Conservation (phyloP, 2,797 vertebrate genomes). For the Tauraco hartlaubi region DNA sequence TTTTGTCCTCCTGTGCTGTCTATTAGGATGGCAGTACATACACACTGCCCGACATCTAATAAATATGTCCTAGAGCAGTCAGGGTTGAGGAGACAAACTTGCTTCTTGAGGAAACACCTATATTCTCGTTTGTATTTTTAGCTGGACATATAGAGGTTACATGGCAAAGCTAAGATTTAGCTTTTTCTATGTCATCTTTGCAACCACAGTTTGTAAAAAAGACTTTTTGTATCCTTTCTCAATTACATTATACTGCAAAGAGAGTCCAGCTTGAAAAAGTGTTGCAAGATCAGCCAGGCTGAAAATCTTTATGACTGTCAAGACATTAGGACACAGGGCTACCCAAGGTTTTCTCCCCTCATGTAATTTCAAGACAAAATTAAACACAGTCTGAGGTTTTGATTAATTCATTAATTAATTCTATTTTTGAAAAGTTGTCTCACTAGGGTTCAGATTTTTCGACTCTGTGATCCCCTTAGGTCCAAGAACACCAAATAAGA, state of each 20-base stretch:
- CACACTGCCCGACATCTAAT: fast-evolving
- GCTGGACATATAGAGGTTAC: neutral
- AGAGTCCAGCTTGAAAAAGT: neutral
- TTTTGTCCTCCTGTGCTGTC: neutral
- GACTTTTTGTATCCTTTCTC: neutral
- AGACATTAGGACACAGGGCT: neutral
- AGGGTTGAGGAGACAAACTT: neutral
- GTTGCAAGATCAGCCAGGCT: neutral
- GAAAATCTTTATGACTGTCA: neutral
- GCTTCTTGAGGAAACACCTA: neutral
- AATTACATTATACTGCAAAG: neutral
- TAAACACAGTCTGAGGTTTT: neutral
- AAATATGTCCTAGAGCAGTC: neutral
- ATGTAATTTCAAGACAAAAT: neutral
- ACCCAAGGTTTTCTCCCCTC: neutral
- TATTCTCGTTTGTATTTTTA: neutral
- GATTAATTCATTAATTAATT: neutral
- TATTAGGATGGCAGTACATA: fast-evolving
- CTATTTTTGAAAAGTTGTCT: neutral
- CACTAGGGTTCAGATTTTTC: neutral
- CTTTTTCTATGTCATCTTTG: neutral
- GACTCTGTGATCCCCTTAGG: neutral
- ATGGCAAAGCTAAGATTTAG: neutral
- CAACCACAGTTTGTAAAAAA: neutral
- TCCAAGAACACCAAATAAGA: neutral